Evolutionary conservation across 1,140 invertebrate genomes (phyloP), one percentile per base, ranked within the genome.

Genomic region (Drosophila micromelanica): DNA sequence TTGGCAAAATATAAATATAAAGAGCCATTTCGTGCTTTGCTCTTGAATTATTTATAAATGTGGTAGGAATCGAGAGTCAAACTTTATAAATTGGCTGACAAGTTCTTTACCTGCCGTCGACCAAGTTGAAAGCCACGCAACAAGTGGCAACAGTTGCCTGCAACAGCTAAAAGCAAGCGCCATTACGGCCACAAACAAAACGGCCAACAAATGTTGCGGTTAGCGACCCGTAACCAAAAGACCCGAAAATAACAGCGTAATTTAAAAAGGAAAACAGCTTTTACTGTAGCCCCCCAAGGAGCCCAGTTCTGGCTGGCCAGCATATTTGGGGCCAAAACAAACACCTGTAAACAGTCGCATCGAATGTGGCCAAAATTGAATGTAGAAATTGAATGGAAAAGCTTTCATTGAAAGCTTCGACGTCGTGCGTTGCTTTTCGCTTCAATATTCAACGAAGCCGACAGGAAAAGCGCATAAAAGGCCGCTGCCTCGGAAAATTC

Each of bases 381-480:
- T 13, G 62, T 30, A 4, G 35, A 20, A 45, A 45, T 76, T 55
- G 78, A 74, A 74, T 11, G 38, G 6, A 40, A 45, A 35, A 52
- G 49, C 49, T 52, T 52, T 52, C 15, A 35, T 12, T 12, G 48
- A 89, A 80, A 87, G 82, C 82, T 87, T 46, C 61, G 45, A 43
- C 55, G 61, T 49, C 32, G 32, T 35, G 8, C 7, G 6, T 35
- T 3, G 32, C 32, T 35, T 71, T 80, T 78, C 55, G 51, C 4
- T 79, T 79, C 84, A 59, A 89, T 64, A 82, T 64, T 87, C 20
- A 59, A 87, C 84, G 82, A 87, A 86, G 63, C 35, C 48, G 23
- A 51, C 46, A 32, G 73, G 76, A 79, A 89, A 89, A 84, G 61
- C 79, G 73, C 75, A 87, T 87, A 89, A 77, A 87, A 87, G 68